A percentile compares a stretch with the other conserved stretches of the same genome.
Evolutionary conservation across 2,113 vertebrate species (phyloP).

Genomic region (Isurus oxyrinchus): DNA sequence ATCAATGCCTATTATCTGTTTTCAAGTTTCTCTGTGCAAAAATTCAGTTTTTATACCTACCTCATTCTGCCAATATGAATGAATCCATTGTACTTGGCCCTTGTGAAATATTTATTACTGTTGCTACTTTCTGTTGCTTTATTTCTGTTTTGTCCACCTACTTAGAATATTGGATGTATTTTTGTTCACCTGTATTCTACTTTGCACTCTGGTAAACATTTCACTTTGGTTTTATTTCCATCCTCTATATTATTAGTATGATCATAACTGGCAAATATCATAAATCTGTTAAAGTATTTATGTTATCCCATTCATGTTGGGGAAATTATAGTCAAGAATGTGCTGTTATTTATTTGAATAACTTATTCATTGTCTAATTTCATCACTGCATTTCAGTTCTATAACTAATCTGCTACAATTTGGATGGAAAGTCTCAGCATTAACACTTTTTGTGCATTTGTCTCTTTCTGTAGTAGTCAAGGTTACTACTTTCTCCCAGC

Average conservation of each 20-base stretch:
- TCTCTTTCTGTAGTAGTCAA: no score
- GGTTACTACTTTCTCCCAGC: no score
- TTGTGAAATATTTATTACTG: neutral
- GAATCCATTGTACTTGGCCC: neutral
- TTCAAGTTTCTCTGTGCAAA: neutral
- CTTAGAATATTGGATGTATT: neutral
- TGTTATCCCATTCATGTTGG: neutral
- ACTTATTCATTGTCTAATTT: neutral
- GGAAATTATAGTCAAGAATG: neutral
- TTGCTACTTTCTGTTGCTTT: neutral
- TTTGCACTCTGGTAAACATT: neutral
- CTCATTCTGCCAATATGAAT: neutral
- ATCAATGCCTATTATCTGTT: neutral
- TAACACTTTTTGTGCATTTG: no score
- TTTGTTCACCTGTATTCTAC: neutral
- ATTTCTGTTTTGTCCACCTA: neutral
- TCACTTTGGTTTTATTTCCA: neutral
- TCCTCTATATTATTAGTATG: neutral
- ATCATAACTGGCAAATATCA: neutral
- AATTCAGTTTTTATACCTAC: neutral
- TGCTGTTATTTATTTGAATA: neutral
- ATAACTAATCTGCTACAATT: neutral
- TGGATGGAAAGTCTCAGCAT: no score
- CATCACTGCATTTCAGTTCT: neutral
- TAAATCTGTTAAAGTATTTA: neutral